phyloP scores from a whole-genome alignment of 2,797 vertebrate genomes.

The Platyrinchus mystaceus region DNA sequence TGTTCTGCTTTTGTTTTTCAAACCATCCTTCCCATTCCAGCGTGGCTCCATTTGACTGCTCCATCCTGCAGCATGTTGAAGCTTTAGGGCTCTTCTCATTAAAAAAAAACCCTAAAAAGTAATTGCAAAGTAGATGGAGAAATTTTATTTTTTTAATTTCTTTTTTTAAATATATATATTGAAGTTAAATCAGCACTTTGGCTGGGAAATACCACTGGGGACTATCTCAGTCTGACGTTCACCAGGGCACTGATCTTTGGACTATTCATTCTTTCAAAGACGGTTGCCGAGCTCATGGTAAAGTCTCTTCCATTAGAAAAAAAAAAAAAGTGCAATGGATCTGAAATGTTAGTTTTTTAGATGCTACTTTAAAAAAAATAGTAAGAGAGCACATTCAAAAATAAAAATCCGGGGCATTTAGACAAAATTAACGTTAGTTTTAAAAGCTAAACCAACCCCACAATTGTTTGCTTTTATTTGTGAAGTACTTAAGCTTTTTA shows the following conservation, averaged over 20 bases:
- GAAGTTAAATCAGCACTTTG: background rate
- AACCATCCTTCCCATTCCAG: background rate
- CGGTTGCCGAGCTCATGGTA: background rate
- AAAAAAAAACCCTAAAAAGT: background rate
- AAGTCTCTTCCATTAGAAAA: background rate
- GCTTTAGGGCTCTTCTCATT: background rate
- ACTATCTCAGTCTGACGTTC: background rate
- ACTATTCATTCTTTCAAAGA: background rate
- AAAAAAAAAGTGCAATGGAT: background rate
- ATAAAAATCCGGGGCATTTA: background rate
- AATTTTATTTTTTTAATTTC: background rate
- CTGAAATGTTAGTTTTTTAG: background rate
- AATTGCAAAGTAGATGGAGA: background rate
- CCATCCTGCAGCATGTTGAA: background rate
- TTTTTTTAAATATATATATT: background rate
- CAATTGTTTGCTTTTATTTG: background rate
- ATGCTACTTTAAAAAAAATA: background rate
- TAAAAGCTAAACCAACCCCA: background rate
- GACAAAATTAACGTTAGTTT: background rate
- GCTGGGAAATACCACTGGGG: background rate
- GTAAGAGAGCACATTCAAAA: rapidly evolving
- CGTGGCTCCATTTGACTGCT: background rate
- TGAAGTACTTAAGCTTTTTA: background rate
- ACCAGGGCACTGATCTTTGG: background rate
- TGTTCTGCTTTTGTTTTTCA: background rate